Conservation (phyloP, 2,797 vertebrate species). For the Tadarida brasiliensis region DNA sequence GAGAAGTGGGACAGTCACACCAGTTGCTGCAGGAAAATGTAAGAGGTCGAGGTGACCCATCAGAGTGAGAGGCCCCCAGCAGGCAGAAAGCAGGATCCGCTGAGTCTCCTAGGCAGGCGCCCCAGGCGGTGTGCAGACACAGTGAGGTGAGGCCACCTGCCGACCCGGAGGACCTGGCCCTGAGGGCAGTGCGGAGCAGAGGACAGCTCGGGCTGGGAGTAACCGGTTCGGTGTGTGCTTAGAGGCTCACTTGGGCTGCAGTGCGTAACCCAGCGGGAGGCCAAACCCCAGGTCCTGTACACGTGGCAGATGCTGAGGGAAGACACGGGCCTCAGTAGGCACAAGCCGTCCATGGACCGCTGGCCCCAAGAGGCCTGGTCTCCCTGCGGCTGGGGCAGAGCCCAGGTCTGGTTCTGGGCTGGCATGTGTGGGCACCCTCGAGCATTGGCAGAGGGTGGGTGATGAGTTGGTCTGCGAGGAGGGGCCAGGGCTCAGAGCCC, state of each 20-base stretch:
- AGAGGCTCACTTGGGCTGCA: fast-evolving
- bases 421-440: not conserved
- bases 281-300: fast-evolving
- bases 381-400: fast-evolving
- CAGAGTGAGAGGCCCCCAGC: too few species aligned
- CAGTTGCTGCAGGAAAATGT: fast-evolving
- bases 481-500: not conserved
- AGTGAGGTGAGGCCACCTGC: fast-evolving
- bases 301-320: fast-evolving
- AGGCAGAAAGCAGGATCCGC: not conserved
- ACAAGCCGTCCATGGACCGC: not conserved
- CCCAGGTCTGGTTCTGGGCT: not conserved
- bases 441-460: not conserved
- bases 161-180: fast-evolving
- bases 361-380: not conserved
- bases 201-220: not conserved
- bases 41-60: not conserved
- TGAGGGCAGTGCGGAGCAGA: fast-evolving
- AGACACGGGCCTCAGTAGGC: not conserved
- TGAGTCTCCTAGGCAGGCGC: too few species aligned
- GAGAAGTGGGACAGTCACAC: not conserved
- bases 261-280: not conserved
- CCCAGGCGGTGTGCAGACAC: fast-evolving
- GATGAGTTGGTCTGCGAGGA: not conserved
- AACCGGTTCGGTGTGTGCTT: fast-evolving